Evolutionary conservation across 2,113 vertebrate species (phyloP).

Genomic region (Myrmecophaga tridactyla): DNA sequence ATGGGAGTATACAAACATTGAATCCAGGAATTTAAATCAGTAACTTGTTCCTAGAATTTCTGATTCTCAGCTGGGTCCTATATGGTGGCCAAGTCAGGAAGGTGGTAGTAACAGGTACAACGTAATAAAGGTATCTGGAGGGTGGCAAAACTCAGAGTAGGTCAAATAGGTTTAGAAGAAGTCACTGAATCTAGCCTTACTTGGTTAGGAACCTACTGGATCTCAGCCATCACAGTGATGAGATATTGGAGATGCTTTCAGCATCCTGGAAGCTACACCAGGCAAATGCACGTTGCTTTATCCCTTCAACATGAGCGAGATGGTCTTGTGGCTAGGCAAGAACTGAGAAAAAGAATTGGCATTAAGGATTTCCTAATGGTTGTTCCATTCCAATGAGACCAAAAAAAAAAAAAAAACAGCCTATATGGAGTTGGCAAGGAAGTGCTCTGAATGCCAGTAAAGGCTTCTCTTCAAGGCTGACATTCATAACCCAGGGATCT

Average conservation of each 20-base stretch:
- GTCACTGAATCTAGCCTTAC: neutral
- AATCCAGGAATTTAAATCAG: neutral
- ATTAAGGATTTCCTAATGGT: neutral
- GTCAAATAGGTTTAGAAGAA: neutral
- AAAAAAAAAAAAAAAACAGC: neutral
- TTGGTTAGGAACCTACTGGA: neutral
- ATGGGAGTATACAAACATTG: neutral
- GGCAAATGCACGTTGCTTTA: neutral
- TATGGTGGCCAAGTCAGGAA: neutral
- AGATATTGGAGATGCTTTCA: neutral
- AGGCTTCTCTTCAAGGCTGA: neutral
- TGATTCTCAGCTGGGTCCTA: accelerated
- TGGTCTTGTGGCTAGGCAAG: neutral
- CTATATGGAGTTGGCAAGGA: neutral
- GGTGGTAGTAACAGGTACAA: neutral
- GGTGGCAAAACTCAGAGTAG: neutral
- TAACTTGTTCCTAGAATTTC: neutral
- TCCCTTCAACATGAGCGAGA: neutral
- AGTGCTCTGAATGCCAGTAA: neutral
- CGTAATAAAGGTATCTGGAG: neutral
- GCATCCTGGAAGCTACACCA: accelerated
- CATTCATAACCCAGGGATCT: neutral
- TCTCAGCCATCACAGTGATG: neutral
- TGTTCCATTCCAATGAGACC: neutral
- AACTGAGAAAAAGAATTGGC: neutral